Base-by-base conservation (phyloP, 1,140 invertebrate species). In the Xylocopa sonorina region DNA sequence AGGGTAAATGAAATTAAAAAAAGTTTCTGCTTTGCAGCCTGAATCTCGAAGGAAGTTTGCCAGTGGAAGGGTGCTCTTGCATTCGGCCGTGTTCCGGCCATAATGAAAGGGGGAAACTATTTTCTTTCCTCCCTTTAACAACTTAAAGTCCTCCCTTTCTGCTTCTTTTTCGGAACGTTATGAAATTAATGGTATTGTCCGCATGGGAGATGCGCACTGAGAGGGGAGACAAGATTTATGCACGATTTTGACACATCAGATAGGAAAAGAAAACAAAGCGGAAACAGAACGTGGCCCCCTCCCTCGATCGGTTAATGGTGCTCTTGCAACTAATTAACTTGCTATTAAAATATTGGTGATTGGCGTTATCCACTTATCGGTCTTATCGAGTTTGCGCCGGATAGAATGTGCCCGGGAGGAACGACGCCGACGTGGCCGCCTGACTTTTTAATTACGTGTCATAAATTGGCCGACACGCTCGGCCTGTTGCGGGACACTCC, bases 1-100 rank as follows among this genome's bases (percentile, higher is more conserved):
- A 90, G 84, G 87, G 89, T 89, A 89, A 90, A 90, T 90, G 89
- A 90, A 90, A 90, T 90, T 90, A 90, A 89, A 90, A 90, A 90
- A 90, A 90, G 80, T 88, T 90, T 90, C 84, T 73, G 82, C 72
- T 84, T 80, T 84, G 85, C 86, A 90, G 86, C 82, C 87, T 82
- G 86, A 81, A 89, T 90, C 89, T 90, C 88, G 87, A 85, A 83
- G 86, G 71, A 89, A 90, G 84, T 90, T 90, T 81, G 86, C 82
- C 75, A 67, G 73, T 83, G 77, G 81, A 85, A 89, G 85, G 84
- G 88, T 83, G 83, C 88, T 90, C 88, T 87, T 87, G 89, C 89
- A 86, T 88, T 90, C 88, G 86, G 87, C 85, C 87, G 88, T 81
- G 86, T 88, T 85, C 86, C 79, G 79, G 74, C 87, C 88, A 89